Evolutionary conservation across 2,888 invertebrate species (phyloP).

Genomic region (Scrobipalpa atriplicella): DNA sequence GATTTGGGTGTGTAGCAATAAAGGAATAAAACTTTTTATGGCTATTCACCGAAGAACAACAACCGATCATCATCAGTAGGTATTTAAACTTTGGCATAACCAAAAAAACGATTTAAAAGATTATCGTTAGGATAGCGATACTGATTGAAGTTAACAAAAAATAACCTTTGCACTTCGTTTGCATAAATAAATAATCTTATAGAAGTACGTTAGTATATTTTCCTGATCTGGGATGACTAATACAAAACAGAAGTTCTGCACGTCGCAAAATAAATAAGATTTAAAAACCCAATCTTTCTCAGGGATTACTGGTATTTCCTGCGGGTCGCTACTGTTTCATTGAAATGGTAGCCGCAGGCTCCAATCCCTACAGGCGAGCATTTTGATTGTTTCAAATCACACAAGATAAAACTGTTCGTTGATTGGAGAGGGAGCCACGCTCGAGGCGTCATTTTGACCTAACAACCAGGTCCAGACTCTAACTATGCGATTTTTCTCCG

Average conservation of each 20-base stretch:
- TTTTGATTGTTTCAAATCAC: slow-evolving; percentile 67
- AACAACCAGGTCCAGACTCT: slow-evolving; percentile 38
- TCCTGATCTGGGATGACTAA: neutral
- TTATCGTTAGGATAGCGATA: slow-evolving; percentile 16
- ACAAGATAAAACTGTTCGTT: slow-evolving; percentile 70
- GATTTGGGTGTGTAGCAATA: slow-evolving; percentile 54
- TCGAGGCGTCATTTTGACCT: slow-evolving; percentile 51
- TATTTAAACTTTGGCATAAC: neutral
- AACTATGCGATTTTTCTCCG: slow-evolving; percentile 50
- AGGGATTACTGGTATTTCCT: slow-evolving; percentile 47
- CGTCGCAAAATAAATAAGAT: slow-evolving; percentile 24
- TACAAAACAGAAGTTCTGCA: neutral
- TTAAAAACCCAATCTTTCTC: slow-evolving; percentile 30
- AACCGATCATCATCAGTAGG: neutral
- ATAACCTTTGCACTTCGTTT: slow-evolving; percentile 1
- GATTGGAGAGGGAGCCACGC: slow-evolving; percentile 70
- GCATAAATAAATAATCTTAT: neutral
- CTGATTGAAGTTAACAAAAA: slow-evolving; percentile 8
- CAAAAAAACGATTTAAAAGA: slow-evolving; percentile 20
- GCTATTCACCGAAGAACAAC: slow-evolving; percentile 32
- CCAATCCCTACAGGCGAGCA: slow-evolving; percentile 54
- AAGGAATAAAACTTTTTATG: slow-evolving; percentile 50
- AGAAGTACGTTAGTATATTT: neutral
- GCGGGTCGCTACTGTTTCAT: slow-evolving; percentile 61
- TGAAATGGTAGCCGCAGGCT: slow-evolving; percentile 55